Base-by-base conservation (phyloP, 2,113 vertebrate species). In the Tyto alba region DNA sequence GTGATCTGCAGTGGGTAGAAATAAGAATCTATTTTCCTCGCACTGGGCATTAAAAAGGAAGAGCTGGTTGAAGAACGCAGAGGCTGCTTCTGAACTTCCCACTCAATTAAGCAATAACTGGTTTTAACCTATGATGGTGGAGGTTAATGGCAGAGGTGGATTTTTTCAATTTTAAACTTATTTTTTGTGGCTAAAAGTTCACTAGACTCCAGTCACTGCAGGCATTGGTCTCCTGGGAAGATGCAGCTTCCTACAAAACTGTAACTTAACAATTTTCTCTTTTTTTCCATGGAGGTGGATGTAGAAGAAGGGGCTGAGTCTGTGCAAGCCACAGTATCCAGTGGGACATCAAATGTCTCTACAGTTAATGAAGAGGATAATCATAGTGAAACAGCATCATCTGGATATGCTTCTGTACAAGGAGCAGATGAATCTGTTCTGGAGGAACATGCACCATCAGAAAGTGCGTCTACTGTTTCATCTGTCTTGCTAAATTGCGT, bases 391-490 rank as follows among this genome's bases (percentile, higher is more conserved):
- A 98, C 98, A 3, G 98, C 98, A 25, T 98, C 98, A 15, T 99
- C 98, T 83, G 98, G 98, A 62, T 98, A 99, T 66, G 98, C 98
- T 89, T 98, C 98, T 40, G 98, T 98, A 26, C 98, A 98, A 82
- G 98, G 97, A 82, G 77, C 90, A 34, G 98, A 99, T 41, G 98
- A 98, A 52, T 97, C 97, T 19, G 87, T 95, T 90, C 82, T 95
- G 69, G 97, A 98, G 63, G 98, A 98, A 72, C 95, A 96, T 0
- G 72, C 84, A 22, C 92, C 96, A 32, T 89, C 97, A 86, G 97
- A 98, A 96, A 97, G 98, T 98, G 90, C 4, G 97, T 89, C 32
- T 68, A 0, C 34, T 68, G 7, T 80, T 88, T 67, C 22, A 56
- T 41, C 14, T 91, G 8, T 68, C 10, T 79, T 57, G 50, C 32